These are phyloP conservation scores for Drosophila sp. DNA, from an alignment of 1,140 invertebrate genomes.

Conservation along the genomic window DNA sequence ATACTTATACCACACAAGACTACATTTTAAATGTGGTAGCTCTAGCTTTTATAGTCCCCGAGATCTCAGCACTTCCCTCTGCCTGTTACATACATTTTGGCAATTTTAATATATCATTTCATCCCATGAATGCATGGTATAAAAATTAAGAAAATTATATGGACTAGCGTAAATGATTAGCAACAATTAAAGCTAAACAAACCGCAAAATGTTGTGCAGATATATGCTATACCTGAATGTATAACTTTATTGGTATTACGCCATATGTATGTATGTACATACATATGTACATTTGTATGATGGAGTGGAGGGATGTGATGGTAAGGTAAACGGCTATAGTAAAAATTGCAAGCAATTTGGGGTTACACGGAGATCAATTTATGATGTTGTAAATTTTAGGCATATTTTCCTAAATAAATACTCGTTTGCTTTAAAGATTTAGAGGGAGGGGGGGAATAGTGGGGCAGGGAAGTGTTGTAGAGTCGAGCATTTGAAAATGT, in stretches of 20 bases:
- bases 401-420: slow-evolving; percentile 7
- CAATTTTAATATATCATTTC: no score
- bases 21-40: no score
- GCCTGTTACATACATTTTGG: no score
- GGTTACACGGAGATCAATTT: slow-evolving; percentile 15
- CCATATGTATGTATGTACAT: slow-evolving; percentile 15
- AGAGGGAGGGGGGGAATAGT: neutral
- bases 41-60: no score
- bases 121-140: no score
- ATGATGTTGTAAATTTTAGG: slow-evolving; percentile 17
- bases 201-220: slow-evolving; percentile 23
- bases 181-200: slow-evolving; percentile 69
- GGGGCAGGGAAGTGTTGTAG: neutral
- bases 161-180: slow-evolving; percentile 63
- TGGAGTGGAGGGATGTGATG: neutral
- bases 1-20: no score
- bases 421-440: neutral
- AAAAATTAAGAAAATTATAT: slow-evolving; percentile 1
- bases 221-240: slow-evolving; percentile 14
- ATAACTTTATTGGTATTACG: slow-evolving; percentile 23
- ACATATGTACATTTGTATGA: no score
- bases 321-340: neutral
- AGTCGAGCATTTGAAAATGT: slow-evolving; percentile 36
- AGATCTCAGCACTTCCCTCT: no score
- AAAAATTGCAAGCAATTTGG: neutral